Conservation (phyloP, 2,797 vertebrate genomes). For the Esox lucius region DNA sequence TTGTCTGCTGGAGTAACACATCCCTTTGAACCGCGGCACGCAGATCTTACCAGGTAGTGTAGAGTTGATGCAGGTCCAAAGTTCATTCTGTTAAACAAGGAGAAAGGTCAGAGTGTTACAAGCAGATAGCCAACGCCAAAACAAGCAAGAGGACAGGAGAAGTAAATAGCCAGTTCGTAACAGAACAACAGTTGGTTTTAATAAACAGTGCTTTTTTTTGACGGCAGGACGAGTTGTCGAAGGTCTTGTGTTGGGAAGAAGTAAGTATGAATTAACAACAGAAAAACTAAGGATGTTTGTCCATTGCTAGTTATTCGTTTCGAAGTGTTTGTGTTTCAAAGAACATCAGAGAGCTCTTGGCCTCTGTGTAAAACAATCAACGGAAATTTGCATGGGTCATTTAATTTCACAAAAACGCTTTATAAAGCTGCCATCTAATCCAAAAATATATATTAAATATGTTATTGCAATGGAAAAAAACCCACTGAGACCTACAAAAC, state of each 20-base stretch:
- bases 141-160: not conserved
- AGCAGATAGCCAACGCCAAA: not conserved
- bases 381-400: not conserved
- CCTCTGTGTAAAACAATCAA: not conserved
- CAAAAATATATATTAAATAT: not conserved
- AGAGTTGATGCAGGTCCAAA: conserved; percentile 88
- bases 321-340: not conserved
- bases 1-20: conserved; percentile 9
- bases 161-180: not conserved
- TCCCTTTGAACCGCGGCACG: conserved; percentile 13
- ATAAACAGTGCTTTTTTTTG: not conserved
- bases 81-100: conserved; percentile 74
- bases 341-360: not conserved
- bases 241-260: not conserved
- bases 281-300: not conserved
- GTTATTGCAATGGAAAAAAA: not conserved
- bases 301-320: not conserved
- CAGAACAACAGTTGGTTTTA: not conserved
- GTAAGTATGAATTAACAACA: not conserved
- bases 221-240: not conserved
- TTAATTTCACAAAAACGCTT: not conserved
- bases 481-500: not conserved
- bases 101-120: not conserved
- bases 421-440: not conserved
- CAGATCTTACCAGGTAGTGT: conserved; percentile 83